A percentile compares a stretch with the other conserved stretches of the same genome.
Conservation (phyloP, 2,888 invertebrate genomes). For the Aporophyla nigra region DNA sequence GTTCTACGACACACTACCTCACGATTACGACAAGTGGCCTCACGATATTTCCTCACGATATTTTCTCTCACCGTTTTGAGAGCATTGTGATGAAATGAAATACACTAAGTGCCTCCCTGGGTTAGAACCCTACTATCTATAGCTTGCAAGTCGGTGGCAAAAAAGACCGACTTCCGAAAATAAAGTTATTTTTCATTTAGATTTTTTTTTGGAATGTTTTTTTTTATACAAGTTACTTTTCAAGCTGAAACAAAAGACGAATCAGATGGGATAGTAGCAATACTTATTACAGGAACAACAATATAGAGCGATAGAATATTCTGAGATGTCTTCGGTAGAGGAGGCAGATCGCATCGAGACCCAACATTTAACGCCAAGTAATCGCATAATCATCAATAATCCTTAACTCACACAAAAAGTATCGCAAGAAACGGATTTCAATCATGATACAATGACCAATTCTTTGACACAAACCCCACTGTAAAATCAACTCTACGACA, state of each 20-base stretch:
- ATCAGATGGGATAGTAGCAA: neutral
- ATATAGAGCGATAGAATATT: conserved; percentile 21
- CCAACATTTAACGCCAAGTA: conserved; percentile 79
- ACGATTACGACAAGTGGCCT: too few species aligned
- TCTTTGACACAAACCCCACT: conserved; percentile 15
- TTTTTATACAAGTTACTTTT: too few species aligned
- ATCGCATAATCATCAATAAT: conserved; percentile 89
- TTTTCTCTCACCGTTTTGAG: too few species aligned
- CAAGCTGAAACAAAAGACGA: neutral
- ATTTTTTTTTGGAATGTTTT: too few species aligned
- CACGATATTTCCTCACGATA: too few species aligned
- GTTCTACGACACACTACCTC: too few species aligned
- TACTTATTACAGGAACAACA: neutral
- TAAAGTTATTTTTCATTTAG: too few species aligned
- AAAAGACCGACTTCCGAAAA: too few species aligned
- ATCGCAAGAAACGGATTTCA: conserved; percentile 77
- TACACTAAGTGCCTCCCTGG: too few species aligned
- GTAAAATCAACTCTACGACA: conserved; percentile 41
- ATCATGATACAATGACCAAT: conserved; percentile 71
- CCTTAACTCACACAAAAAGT: conserved; percentile 82
- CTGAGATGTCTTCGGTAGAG: conserved; percentile 4
- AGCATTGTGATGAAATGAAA: too few species aligned
- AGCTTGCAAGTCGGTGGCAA: too few species aligned
- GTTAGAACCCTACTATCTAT: too few species aligned
- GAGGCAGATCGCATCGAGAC: conserved; percentile 56